phyloP scores from a whole-genome alignment of 1,140 invertebrate genomes.

The Choristoneura fumiferana region DNA sequence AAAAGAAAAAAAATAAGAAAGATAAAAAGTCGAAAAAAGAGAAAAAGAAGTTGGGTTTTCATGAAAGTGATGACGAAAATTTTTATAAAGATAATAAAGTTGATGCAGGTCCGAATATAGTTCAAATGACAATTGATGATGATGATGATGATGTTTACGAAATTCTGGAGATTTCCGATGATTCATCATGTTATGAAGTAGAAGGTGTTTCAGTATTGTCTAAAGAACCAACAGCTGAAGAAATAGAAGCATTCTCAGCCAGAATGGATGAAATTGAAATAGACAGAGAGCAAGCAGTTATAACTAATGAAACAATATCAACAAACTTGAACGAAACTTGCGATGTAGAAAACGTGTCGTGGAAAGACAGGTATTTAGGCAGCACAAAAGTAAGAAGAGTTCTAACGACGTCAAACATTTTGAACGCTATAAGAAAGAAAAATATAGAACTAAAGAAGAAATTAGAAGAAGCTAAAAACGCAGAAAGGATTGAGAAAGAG shows the following conservation, averaged over 20 bases:
- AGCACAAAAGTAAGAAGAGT: conserved; percentile 80
- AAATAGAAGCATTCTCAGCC: conserved; percentile 66
- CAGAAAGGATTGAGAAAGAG: conserved; percentile 20
- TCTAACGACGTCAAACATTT: conserved; percentile 76
- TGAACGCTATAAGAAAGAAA: conserved; percentile 80
- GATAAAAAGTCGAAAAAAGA: conserved; percentile 17
- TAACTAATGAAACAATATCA: conserved; percentile 29
- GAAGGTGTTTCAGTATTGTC: conserved; percentile 58
- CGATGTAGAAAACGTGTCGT: conserved; percentile 54
- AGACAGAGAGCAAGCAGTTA: conserved; percentile 46
- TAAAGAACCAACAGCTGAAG: conserved; percentile 63
- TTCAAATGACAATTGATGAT: conserved; percentile 28
- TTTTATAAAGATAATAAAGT: conserved; percentile 21
- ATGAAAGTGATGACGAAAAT: conserved; percentile 20
- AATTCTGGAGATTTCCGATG: conserved; percentile 68
- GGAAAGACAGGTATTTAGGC: conserved; percentile 70
- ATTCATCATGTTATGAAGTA: conserved; percentile 67
- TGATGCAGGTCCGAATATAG: conserved; percentile 3
- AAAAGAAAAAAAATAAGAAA: conserved; percentile 14
- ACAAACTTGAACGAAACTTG: conserved; percentile 25
- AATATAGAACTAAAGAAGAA: conserved; percentile 79
- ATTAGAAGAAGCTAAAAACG: conserved; percentile 53
- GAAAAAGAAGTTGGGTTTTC: conserved; percentile 21
- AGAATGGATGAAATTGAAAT: conserved; percentile 71
- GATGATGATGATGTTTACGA: conserved; percentile 50